A percentile compares a stretch with the other conserved stretches of the same genome.
phyloP scores from a whole-genome alignment of 2,888 invertebrate genomes.

The Yponomeuta malinellus region DNA sequence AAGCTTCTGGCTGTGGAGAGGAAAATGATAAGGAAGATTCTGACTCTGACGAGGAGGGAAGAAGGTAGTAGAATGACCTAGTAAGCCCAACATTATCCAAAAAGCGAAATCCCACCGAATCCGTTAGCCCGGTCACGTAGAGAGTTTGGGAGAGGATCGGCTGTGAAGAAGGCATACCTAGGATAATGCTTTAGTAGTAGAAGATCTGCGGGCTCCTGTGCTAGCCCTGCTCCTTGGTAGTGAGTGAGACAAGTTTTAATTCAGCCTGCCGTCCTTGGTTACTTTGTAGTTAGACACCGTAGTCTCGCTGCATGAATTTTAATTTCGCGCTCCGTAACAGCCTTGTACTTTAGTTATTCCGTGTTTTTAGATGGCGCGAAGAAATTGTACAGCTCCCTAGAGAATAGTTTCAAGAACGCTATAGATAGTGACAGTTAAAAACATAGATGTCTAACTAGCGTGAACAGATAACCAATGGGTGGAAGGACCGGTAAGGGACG shows the following conservation, averaged over 20 bases:
- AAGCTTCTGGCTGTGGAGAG: no score
- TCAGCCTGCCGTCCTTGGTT: not conserved
- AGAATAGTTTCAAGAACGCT: no score
- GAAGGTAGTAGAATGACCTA: no score
- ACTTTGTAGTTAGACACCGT: conserved; percentile 2
- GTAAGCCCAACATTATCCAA: no score
- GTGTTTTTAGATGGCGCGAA: not conserved
- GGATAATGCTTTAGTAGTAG: no score
- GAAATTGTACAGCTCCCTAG: not conserved
- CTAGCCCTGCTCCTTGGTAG: not conserved
- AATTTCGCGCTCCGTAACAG: not conserved
- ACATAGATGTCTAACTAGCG: no score
- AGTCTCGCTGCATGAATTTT: conserved; percentile 5
- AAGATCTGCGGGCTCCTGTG: not conserved
- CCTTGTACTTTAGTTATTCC: not conserved
- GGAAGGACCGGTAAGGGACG: no score
- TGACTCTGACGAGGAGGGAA: no score
- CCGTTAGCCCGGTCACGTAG: not conserved
- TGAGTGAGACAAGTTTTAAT: conserved; percentile 11
- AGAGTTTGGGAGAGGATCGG: not conserved
- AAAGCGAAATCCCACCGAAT: no score
- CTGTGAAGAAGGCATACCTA: not conserved
- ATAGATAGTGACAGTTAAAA: no score
- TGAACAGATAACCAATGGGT: no score
- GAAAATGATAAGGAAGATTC: no score